phyloP scores from a whole-genome alignment of 2,888 invertebrate species.

The Agonopterix alstromeriana region DNA sequence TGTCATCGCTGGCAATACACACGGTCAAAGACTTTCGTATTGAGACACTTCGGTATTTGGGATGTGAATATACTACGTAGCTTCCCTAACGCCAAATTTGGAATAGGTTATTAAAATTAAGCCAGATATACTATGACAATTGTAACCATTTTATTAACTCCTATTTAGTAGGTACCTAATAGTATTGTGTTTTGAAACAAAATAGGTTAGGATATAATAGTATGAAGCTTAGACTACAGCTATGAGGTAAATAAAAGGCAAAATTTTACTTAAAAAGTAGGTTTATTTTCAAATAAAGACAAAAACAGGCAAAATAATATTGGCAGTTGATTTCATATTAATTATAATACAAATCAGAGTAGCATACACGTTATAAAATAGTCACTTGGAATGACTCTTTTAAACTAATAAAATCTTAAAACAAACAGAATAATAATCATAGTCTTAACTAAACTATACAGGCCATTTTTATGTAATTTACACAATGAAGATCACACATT shows the following conservation, averaged over 20 bases:
- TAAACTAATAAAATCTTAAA: constrained; percentile 7
- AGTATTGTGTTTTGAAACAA: too few relatives aligned
- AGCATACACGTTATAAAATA: constrained; percentile 37
- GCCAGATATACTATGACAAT: too few relatives aligned
- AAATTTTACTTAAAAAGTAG: not conserved
- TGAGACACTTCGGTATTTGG: too few relatives aligned
- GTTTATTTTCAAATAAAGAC: constrained; percentile 2
- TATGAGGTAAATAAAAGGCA: constrained; percentile 1
- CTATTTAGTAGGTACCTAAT: too few relatives aligned
- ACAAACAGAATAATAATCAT: constrained; percentile 19
- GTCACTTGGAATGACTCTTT: constrained; percentile 41
- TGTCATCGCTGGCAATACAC: too few relatives aligned
- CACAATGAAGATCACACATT: constrained; percentile 38
- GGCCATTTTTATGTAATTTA: constrained; percentile 45
- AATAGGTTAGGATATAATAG: too few relatives aligned
- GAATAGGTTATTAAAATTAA: too few relatives aligned
- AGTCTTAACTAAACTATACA: constrained; percentile 50
- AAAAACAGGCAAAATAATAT: constrained; percentile 47
- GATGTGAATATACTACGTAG: too few relatives aligned
- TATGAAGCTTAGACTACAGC: not conserved
- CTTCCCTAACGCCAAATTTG: too few relatives aligned
- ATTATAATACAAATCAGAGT: constrained; percentile 25
- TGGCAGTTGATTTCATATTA: constrained; percentile 53
- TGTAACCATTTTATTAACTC: too few relatives aligned
- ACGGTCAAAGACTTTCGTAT: too few relatives aligned